Percentiles rank a stretch among this genome's conserved stretches.
Evolutionary conservation across 1,140 invertebrate species (phyloP).

Genomic region (Chrysomallon squamiferum): DNA sequence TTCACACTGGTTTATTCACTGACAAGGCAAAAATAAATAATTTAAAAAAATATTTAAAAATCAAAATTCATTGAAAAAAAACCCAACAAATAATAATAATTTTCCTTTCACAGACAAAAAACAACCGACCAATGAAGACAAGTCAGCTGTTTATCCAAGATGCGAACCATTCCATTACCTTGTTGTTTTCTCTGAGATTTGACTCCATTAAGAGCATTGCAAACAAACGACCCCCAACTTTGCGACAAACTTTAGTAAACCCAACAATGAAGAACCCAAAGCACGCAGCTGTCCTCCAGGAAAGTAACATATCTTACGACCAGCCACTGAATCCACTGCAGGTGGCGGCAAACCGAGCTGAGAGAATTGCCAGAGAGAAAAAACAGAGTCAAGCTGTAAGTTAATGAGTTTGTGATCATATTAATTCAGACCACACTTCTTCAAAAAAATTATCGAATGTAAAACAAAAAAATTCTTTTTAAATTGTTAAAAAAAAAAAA

Average conservation of each 20-base stretch:
- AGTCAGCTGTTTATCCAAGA: conserved; percentile 83
- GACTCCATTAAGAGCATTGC: conserved; percentile 80
- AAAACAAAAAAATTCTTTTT: neutral
- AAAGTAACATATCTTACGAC: conserved; percentile 87
- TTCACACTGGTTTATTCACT: no score
- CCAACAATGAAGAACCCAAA: conserved; percentile 80
- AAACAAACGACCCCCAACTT: conserved; percentile 73
- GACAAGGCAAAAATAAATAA: no score
- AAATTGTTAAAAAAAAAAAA: neutral
- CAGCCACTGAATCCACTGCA: conserved; percentile 82
- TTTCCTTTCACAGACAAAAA: conserved; percentile 69
- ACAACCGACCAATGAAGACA: conserved; percentile 77
- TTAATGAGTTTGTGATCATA: neutral
- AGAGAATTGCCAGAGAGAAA: conserved; percentile 84
- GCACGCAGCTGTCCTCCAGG: conserved; percentile 80
- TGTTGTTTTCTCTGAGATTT: conserved; percentile 75
- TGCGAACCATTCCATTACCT: conserved; percentile 80
- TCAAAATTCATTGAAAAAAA: no score
- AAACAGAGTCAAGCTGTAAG: conserved; percentile 63
- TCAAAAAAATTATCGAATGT: neutral
- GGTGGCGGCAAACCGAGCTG: conserved; percentile 82
- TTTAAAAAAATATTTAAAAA: no score
- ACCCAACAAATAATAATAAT: no score
- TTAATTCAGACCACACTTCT: neutral
- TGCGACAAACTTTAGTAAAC: conserved; percentile 74